phyloP scores from a whole-genome alignment of 2,888 invertebrate species.

The Dynastes grantii region DNA sequence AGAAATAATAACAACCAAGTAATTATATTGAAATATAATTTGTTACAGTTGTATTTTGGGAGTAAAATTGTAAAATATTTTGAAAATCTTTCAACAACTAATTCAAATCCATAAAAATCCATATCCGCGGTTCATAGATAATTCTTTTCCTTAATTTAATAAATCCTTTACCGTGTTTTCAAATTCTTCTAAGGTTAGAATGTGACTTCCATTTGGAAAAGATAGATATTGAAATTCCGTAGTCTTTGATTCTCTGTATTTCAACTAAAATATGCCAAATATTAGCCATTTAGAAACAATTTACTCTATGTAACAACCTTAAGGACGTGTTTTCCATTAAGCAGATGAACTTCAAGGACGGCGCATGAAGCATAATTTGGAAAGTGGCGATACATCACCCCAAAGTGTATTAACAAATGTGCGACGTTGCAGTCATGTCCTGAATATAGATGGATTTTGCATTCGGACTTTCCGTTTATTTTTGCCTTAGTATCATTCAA shows the following conservation, averaged over 20 bases:
- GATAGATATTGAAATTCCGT: conserved; percentile 1
- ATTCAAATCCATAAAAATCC: no score
- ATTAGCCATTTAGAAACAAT: not conserved
- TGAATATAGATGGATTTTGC: conserved; percentile 43
- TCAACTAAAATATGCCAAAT: conserved; percentile 14
- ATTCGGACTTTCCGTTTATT: conserved; percentile 6
- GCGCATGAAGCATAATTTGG: conserved; percentile 34
- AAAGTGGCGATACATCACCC: conserved; percentile 29
- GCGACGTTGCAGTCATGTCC: conserved; percentile 38
- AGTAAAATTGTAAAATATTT: no score
- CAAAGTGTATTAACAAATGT: conserved; percentile 7
- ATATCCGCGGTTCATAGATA: no score
- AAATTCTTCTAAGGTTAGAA: conserved; percentile 18
- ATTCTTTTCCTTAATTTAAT: not conserved
- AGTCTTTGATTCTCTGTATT: conserved; percentile 15
- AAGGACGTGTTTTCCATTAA: conserved; percentile 4
- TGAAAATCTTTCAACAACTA: no score
- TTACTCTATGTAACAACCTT: not conserved
- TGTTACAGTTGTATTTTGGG: no score
- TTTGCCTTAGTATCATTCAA: conserved; percentile 22
- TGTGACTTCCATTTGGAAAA: conserved; percentile 8
- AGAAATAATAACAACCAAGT: no score
- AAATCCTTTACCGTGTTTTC: not conserved
- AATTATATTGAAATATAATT: no score
- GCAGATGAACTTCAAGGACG: conserved; percentile 31